Evolutionary conservation across 2,888 invertebrate species (phyloP), one percentile per base, ranked within the genome.

Genomic region (Ophion obscuratus): DNA sequence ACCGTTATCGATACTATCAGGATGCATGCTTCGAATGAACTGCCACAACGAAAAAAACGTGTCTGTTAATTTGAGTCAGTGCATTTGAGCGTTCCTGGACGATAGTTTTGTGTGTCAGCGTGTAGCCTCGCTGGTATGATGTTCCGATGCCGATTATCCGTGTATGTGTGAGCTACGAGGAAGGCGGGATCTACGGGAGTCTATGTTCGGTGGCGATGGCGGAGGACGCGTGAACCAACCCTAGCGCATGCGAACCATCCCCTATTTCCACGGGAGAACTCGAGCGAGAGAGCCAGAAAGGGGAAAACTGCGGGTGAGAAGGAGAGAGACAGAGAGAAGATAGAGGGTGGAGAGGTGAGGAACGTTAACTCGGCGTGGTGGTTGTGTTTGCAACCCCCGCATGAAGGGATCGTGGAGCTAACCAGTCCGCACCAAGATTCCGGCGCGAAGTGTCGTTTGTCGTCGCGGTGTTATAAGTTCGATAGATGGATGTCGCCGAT

Each of bases 401-500:
- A 77, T 74, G 74, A 81, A 78, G 81, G 78, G 77, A 77, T 66
- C 66, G 78, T 84, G 57, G 83, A 73, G 82, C 83, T 86, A 83
- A 74, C 70, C 92, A 93, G 93, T 93, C 90, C 91, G 92, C 92
- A 91, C 92, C 92, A 92, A 93, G 92, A 91, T 92, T 90, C 92
- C 92, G 92, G 92, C 91, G 92, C 92, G 92, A 91, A 80, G 92
- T 91, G 89, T 92, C 89, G 89, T 91, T 89, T 89, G 84, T 88
- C 87, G 89, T 92, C 89, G 92, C 89, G 92, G 88, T 92, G 92
- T 92, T 91, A 89, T 90, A 90, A 92, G 89, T 92, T 90, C 90
- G 85, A 74, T 93, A 92, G 93, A 93, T 93, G 93, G 93, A 93
- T 93, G 93, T 93, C 92, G 93, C 93, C 90, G 92, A 92, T 91